A percentile compares a stretch with the other conserved stretches of the same genome.
Conservation (phyloP, 2,888 invertebrate genomes). For the Gerris lacustris region DNA sequence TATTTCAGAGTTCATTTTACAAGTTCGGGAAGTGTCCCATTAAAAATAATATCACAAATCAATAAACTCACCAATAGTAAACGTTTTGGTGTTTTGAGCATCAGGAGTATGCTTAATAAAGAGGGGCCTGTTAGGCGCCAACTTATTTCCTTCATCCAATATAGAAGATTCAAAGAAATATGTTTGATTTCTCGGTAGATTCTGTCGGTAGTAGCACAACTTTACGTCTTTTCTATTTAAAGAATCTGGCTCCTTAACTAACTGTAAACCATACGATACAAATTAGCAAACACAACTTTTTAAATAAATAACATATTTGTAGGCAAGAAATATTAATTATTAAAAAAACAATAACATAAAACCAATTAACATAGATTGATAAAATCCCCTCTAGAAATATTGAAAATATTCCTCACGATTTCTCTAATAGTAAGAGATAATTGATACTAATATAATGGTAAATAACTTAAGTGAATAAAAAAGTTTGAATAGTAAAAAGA, state of each 20-base stretch:
- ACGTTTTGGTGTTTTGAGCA: not conserved
- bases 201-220: not conserved
- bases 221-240: not conserved
- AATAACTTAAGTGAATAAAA: too few species aligned
- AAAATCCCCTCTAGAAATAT: too few species aligned
- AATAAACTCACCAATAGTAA: not conserved
- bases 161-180: not conserved
- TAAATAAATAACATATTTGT: too few species aligned
- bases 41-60: too few species aligned
- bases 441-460: too few species aligned
- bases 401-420: too few species aligned
- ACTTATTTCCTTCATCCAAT: not conserved
- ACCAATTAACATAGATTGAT: too few species aligned
- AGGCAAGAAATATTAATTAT: not conserved
- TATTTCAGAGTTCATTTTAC: too few species aligned
- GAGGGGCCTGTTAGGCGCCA: not conserved
- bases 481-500: too few species aligned
- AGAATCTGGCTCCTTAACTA: not conserved
- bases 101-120: not conserved
- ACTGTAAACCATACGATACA: not conserved
- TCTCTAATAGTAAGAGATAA: too few species aligned
- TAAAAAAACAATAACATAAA: not conserved
- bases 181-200: not conserved
- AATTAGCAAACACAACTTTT: not conserved
- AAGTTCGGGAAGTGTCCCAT: too few species aligned